phyloP scores from a whole-genome alignment of 2,888 invertebrate genomes.

The Tortricodes alternella region DNA sequence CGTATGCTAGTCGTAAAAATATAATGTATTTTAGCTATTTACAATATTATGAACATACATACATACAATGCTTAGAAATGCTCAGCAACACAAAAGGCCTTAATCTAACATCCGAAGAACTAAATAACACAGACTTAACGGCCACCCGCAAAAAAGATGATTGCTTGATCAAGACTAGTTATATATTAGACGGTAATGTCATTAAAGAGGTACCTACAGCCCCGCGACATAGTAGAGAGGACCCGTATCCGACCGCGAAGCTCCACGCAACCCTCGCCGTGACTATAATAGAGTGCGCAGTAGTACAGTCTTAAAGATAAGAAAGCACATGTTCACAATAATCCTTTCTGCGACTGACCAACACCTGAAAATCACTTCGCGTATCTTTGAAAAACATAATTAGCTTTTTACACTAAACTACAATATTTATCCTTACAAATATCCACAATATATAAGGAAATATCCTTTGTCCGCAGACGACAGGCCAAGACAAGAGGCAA shows the following conservation, averaged over 20 bases:
- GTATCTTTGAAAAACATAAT: constrained; percentile 75
- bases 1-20: constrained; percentile 83
- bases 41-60: constrained; percentile 82
- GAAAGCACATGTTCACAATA: constrained; percentile 44
- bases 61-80: constrained; percentile 84
- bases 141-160: constrained; percentile 70
- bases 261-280: no score
- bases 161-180: constrained; percentile 58
- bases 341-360: constrained; percentile 69
- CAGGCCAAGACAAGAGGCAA: constrained; percentile 81
- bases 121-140: constrained; percentile 79
- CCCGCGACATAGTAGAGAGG: neutral
- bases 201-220: neutral
- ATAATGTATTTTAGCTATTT: constrained; percentile 80
- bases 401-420: constrained; percentile 63
- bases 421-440: constrained; percentile 66
- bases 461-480: constrained; percentile 75
- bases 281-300: no score
- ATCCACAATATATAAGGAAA: constrained; percentile 68
- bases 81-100: constrained; percentile 80
- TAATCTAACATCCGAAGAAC: constrained; percentile 72
- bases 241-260: neutral
- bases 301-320: neutral
- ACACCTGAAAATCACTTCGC: constrained; percentile 63
- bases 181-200: constrained; percentile 32